Percentiles rank a stretch among this genome's conserved stretches.
Evolutionary conservation across 2,113 vertebrate species (phyloP).

Genomic region (Parotia lawesii): DNA sequence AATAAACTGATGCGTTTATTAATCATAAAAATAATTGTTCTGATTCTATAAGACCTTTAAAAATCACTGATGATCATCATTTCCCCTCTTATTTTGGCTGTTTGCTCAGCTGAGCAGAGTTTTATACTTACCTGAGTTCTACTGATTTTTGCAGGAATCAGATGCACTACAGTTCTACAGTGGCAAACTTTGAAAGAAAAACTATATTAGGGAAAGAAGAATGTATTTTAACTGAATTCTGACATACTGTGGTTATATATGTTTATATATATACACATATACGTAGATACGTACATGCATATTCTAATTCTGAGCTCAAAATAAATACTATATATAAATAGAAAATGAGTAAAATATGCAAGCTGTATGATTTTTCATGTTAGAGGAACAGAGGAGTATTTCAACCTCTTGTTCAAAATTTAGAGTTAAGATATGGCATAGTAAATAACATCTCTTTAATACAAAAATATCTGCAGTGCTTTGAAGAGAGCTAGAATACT

Average conservation of each 20-base stretch:
- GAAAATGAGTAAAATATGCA: background rate
- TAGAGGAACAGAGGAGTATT: background rate
- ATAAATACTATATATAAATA: background rate
- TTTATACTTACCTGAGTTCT: background rate
- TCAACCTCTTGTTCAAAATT: background rate
- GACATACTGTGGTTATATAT: background rate
- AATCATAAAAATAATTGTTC: background rate
- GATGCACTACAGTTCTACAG: background rate
- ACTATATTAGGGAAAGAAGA: background rate
- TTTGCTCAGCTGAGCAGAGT: background rate
- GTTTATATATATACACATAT: background rate
- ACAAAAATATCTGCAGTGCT: background rate
- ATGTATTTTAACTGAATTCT: background rate
- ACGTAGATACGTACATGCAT: background rate
- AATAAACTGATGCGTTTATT: background rate
- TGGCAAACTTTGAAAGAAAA: background rate
- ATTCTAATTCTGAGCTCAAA: background rate
- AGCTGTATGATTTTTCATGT: background rate
- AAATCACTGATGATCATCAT: background rate
- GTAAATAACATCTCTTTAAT: background rate
- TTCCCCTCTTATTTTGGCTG: background rate
- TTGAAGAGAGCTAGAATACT: background rate
- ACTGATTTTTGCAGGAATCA: background rate
- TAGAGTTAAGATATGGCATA: background rate
- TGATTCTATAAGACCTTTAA: background rate